Conservation (phyloP, 2,797 vertebrate species). For the Chrysolophus pictus region DNA sequence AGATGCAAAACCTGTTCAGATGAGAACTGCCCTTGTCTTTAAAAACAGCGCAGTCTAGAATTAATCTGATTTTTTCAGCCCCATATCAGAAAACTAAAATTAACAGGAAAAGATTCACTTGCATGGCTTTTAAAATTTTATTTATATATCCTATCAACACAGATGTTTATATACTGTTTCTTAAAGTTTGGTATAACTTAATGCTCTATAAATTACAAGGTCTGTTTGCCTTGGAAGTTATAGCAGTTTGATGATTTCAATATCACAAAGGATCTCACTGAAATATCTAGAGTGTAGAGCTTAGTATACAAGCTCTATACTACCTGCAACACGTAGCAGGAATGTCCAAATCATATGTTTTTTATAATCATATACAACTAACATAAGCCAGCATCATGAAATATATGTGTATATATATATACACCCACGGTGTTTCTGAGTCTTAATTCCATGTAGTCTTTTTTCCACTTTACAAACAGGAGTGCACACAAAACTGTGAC, state of each 20-base stretch:
- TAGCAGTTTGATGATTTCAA: neutral
- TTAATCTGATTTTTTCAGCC: neutral
- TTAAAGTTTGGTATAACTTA: neutral
- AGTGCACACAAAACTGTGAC: neutral
- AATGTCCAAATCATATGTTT: neutral
- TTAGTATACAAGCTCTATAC: neutral
- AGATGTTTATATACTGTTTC: neutral
- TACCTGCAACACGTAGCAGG: neutral
- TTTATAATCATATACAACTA: neutral
- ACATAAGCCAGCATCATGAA: neutral
- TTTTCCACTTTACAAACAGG: neutral
- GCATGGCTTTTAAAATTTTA: neutral
- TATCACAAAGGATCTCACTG: neutral
- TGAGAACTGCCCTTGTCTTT: neutral
- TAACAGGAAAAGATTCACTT: neutral
- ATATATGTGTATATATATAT: neutral
- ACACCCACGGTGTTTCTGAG: neutral
- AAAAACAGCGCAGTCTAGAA: neutral
- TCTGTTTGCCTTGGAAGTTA: neutral
- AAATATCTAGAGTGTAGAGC: neutral
- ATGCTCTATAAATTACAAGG: conserved; percentile 1
- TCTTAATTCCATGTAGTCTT: neutral
- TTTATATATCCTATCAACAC: neutral
- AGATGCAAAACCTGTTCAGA: neutral
- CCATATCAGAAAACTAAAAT: neutral